Percentiles rank a stretch among this genome's conserved stretches.
Conservation (phyloP, 2,797 vertebrate species). For the Parambassis ranga region DNA sequence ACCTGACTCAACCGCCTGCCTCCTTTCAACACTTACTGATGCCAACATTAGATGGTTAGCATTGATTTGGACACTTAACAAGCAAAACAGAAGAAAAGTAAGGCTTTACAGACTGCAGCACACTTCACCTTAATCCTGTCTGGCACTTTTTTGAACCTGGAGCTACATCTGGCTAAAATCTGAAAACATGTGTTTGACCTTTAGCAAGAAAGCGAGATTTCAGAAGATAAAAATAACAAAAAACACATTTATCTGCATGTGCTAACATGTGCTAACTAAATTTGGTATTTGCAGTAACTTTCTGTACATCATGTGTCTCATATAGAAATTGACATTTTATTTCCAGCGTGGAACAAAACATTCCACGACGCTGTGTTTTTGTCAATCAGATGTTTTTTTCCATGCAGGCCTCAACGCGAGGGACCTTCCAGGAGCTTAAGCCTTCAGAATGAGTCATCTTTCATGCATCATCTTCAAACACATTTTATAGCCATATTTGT, state of each 20-base stretch:
- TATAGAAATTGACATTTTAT: slow-evolving; percentile 29
- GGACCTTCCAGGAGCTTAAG: slow-evolving; percentile 41
- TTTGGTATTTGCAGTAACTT: no score
- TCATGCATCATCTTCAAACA: slow-evolving; percentile 29
- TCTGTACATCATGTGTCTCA: slow-evolving; percentile 12
- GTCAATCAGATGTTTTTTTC: slow-evolving; percentile 58
- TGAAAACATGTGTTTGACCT: slow-evolving; percentile 4
- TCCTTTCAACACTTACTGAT: slow-evolving; percentile 38
- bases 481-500: slow-evolving; percentile 21
- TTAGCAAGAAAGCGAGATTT: neutral
- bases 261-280: no score
- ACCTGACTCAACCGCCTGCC: slow-evolving; percentile 3
- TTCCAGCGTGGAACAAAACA: slow-evolving; percentile 31
- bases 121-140: slow-evolving; percentile 2
- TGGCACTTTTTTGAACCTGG: slow-evolving; percentile 7
- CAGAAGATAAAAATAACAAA: neutral
- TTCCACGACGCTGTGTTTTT: slow-evolving; percentile 35
- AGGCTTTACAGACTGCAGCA: slow-evolving; percentile 11
- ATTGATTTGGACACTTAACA: slow-evolving; percentile 33
- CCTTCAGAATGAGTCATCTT: slow-evolving; percentile 52
- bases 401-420: slow-evolving; percentile 12
- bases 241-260: neutral
- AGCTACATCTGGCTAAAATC: slow-evolving; percentile 17
- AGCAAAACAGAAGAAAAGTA: slow-evolving; percentile 40
- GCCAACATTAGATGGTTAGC: slow-evolving; percentile 25